Evolutionary conservation across 2,113 vertebrate species (phyloP).

Genomic region (Prinia subflava): DNA sequence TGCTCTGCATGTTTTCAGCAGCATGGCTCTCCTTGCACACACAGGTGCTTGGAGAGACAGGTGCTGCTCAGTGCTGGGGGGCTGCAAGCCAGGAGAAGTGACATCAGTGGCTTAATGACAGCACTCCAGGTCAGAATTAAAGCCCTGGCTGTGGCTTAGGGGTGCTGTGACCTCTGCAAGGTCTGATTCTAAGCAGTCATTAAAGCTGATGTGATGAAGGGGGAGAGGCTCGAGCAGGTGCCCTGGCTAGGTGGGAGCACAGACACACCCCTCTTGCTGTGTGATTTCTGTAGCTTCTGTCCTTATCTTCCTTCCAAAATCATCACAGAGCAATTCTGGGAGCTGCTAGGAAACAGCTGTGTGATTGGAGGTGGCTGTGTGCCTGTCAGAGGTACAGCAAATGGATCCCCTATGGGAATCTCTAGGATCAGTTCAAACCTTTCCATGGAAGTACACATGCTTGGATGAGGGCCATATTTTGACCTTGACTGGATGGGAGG

Average conservation of each 20-base stretch:
- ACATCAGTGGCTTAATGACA: background rate
- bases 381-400: background rate
- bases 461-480: background rate
- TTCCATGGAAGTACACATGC: background rate
- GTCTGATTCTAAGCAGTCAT: background rate
- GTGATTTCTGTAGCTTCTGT: rapidly evolving
- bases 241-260: background rate
- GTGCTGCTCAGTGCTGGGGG: background rate
- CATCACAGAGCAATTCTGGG: background rate
- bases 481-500: conserved; percentile 5
- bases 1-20: background rate
- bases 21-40: rapidly evolving
- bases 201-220: background rate
- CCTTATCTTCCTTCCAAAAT: background rate
- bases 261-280: background rate
- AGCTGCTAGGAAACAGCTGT: background rate
- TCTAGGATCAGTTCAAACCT: background rate
- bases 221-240: background rate
- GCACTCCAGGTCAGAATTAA: background rate
- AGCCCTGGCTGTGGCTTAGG: background rate
- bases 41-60: background rate
- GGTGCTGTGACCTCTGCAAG: background rate
- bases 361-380: background rate
- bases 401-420: background rate
- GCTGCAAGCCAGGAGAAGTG: background rate